Base-by-base conservation (phyloP, 2,113 vertebrate genomes). In the Dendrocopos noguchii region DNA sequence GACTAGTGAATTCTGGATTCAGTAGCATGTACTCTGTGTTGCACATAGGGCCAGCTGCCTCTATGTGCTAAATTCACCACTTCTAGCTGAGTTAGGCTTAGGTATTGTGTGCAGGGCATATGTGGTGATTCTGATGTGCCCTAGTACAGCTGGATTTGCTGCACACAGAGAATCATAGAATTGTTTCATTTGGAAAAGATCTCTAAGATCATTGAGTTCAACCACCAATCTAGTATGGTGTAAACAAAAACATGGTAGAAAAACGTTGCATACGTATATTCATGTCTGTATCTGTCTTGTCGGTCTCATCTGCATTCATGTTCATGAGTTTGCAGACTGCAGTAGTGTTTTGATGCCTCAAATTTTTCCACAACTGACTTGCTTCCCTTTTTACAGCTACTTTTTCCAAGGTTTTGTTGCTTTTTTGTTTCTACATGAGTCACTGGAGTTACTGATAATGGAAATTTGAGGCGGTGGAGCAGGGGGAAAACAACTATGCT, bases 51-150 rank as follows among this genome's bases (percentile, higher is more conserved):
- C 34, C 24, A 31, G 52, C 29, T 73, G 4, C 21, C 18, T 50
- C 12, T 16, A 50, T 3, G 0, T 57, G 28, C 50, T 33, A 6
- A 31, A 39, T 59, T 80, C 17, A 33, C 25, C 34, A 2, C 16
- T 50, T 68, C 14, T 24, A 57, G 21, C 39, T 39, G 42, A 8
- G 20, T n/a, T 47, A 16, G 18, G 7, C 9, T 46, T n/a, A 3
- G 1, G 2, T 14, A 2, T 17, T 15, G 7, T 57, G 46, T 3
- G 1, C 25, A 7, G 47, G 46, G 22, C 2, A 0, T 8, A 15
- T 13, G 20, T 0, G 0, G 7, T 34, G 14, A 6, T 50, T 76
- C 73, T 66, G 13, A 24, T 34, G 27, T 50, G 20, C 47, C 34
- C 24, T 8, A 3, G 4, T 60, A 91, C 55, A 66, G 22, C 39